Conservation (phyloP, 2,888 invertebrate genomes). For the Epirrhoe tristata region DNA sequence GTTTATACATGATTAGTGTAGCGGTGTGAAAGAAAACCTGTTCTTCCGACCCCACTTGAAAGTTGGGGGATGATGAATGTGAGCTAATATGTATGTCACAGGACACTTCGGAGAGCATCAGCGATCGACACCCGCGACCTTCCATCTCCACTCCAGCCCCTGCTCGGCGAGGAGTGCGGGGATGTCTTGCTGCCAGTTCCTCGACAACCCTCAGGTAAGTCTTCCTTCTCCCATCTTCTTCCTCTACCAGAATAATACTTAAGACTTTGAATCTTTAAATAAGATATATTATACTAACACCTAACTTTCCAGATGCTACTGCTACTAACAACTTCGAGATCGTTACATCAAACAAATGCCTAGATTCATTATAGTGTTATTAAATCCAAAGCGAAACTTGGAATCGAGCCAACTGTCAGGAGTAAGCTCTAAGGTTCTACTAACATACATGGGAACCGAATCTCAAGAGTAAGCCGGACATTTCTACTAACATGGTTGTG, state of each 20-base stretch:
- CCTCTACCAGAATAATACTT: too few relatives aligned
- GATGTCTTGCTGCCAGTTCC: constrained; percentile 79
- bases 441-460: not conserved
- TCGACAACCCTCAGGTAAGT: constrained; percentile 76
- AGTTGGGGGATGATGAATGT: too few relatives aligned
- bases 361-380: not conserved
- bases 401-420: not conserved
- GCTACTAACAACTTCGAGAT: not conserved
- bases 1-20: too few relatives aligned
- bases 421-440: too few relatives aligned
- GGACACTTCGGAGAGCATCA: constrained; percentile 83
- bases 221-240: not conserved
- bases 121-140: constrained; percentile 86
- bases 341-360: not conserved
- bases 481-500: constrained; percentile 26
- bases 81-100: constrained; percentile 32
- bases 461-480: not conserved
- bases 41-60: not conserved
- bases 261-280: too few relatives aligned
- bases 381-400: not conserved
- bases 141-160: constrained; percentile 75
- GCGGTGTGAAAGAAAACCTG: too few relatives aligned
- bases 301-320: not conserved
- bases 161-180: constrained; percentile 74
- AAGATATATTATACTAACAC: not conserved